phyloP scores from a whole-genome alignment of 2,888 invertebrate genomes.

The Nomada fabriciana region DNA sequence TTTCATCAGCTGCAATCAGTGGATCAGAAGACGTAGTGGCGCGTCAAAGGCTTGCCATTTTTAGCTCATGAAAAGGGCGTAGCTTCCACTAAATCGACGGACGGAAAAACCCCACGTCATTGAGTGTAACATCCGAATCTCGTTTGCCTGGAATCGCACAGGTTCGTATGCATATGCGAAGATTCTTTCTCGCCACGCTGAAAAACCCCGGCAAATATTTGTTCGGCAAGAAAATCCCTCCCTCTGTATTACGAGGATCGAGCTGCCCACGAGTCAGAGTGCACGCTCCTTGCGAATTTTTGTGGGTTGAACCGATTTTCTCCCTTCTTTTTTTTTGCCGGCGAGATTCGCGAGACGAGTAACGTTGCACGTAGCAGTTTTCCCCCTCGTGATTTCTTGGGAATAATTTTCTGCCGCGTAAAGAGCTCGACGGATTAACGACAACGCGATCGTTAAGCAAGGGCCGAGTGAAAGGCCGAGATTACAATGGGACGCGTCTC shows the following conservation, averaged over 20 bases:
- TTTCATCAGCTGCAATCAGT: not conserved
- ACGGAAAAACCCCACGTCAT: not conserved
- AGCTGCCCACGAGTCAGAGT: not conserved
- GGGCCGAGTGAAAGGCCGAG: slow-evolving; percentile 16
- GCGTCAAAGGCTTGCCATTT: not conserved
- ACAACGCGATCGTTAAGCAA: slow-evolving; percentile 26
- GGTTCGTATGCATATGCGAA: not conserved
- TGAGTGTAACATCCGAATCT: not conserved
- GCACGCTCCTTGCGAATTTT: not conserved
- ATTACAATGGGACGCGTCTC: slow-evolving; percentile 25
- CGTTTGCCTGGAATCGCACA: not conserved
- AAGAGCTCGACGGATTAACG: slow-evolving; percentile 21
- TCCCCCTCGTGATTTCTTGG: slow-evolving; percentile 7
- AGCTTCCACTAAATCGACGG: not conserved
- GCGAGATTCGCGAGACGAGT: not conserved
- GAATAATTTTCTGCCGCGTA: slow-evolving; percentile 26
- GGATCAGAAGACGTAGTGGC: not conserved
- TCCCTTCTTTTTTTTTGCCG: not conserved
- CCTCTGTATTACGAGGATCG: not conserved
- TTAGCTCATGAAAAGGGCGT: not conserved
- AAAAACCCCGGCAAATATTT: slow-evolving; percentile 1
- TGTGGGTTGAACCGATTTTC: not conserved
- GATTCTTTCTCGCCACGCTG: not conserved
- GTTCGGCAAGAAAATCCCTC: not conserved
- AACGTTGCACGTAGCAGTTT: not conserved